phyloP scores from a whole-genome alignment of 1,140 invertebrate species.

The Gerris buenoi region DNA sequence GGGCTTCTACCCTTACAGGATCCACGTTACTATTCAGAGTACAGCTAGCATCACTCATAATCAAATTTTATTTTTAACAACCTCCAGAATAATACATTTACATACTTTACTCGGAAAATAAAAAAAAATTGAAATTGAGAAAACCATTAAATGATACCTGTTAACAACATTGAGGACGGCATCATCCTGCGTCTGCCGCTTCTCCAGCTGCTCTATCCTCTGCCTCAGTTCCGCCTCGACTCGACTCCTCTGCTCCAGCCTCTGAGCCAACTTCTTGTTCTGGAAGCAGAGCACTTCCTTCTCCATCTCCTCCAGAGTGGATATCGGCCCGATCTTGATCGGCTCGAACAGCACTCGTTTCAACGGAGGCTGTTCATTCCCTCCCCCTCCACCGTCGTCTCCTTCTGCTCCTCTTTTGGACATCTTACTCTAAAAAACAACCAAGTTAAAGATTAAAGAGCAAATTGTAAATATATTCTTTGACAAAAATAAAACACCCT shows the following conservation, averaged over 20 bases:
- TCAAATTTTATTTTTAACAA: no score
- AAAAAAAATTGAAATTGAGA: no score
- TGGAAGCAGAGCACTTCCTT: slow-evolving; percentile 93
- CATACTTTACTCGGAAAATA: no score
- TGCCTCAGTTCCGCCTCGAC: slow-evolving; percentile 78
- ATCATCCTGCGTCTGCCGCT: slow-evolving; percentile 93
- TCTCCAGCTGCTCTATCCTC: slow-evolving; percentile 91
- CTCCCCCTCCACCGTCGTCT: slow-evolving; percentile 36
- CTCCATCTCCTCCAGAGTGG: slow-evolving; percentile 90
- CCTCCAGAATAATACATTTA: no score
- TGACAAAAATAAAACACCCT: no score
- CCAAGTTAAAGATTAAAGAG: no score
- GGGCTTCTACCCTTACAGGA: no score
- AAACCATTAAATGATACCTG: no score
- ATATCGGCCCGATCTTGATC: slow-evolving; percentile 78
- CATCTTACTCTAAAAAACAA: slow-evolving; percentile 23
- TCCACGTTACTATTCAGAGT: no score
- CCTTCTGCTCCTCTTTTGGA: slow-evolving; percentile 52
- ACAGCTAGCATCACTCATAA: no score
- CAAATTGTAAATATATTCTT: no score
- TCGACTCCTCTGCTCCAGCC: slow-evolving; percentile 77
- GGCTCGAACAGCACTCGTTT: slow-evolving; percentile 92
- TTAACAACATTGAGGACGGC: slow-evolving; percentile 95
- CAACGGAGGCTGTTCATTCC: slow-evolving; percentile 49
- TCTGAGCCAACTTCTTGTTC: slow-evolving; percentile 84